A percentile compares a stretch with the other conserved stretches of the same genome.
phyloP scores from a whole-genome alignment of 2,797 vertebrate genomes.

The Meriones psammophilus region DNA sequence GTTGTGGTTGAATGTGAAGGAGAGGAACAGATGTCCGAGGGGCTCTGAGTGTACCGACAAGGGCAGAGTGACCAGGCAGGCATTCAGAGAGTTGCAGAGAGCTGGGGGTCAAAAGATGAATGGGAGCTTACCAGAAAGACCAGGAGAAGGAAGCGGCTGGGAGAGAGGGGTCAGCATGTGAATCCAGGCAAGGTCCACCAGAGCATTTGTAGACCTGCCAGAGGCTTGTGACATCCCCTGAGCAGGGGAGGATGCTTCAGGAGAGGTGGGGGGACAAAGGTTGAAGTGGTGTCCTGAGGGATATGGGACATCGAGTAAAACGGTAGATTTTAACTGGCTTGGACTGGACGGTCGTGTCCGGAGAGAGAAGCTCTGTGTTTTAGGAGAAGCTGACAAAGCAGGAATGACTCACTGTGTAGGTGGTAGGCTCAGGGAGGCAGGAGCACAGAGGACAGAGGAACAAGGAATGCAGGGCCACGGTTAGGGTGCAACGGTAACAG shows the following conservation, averaged over 20 bases:
- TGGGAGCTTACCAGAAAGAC: neutral
- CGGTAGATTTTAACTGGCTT: no score
- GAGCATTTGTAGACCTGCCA: accelerated
- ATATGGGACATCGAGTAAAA: neutral
- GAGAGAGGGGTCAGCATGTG: neutral
- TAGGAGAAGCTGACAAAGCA: neutral
- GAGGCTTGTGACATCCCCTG: neutral
- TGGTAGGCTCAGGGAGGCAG: neutral
- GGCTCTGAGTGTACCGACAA: neutral
- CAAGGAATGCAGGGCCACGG: neutral
- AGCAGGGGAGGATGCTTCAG: neutral
- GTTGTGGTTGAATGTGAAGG: neutral
- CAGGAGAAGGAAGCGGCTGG: neutral
- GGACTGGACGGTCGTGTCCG: neutral
- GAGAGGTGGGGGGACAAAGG: no score
- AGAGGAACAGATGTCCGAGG: neutral
- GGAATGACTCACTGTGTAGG: neutral
- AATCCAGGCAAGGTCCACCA: neutral
- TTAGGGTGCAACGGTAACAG: neutral
- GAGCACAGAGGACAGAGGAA: neutral
- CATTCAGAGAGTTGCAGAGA: neutral
- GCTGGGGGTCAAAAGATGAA: neutral
- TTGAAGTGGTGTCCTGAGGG: neutral
- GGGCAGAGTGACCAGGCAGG: neutral
- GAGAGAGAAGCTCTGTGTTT: neutral